Evolutionary conservation across 2,113 vertebrate genomes (phyloP).

Genomic region (Chascanopsetta lugubris): DNA sequence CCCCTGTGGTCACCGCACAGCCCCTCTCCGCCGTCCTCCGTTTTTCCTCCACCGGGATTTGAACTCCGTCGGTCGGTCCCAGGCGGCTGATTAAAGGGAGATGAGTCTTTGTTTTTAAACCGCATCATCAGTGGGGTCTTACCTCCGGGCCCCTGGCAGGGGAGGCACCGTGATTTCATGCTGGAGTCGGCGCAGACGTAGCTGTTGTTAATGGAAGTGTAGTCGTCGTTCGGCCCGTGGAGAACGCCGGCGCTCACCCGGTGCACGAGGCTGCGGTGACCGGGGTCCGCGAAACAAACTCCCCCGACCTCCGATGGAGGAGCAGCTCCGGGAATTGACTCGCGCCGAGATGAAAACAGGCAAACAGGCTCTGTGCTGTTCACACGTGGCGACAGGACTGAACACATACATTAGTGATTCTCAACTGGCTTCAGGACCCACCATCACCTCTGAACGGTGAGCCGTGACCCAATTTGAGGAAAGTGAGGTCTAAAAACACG

Average conservation of each 20-base stretch:
- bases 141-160: slow-evolving; percentile 53
- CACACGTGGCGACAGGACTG: too few species aligned
- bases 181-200: too few species aligned
- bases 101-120: slow-evolving; percentile 72
- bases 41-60: slow-evolving; percentile 57
- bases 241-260: slow-evolving; percentile 49
- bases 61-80: slow-evolving; percentile 38
- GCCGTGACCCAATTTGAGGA: too few species aligned
- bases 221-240: slow-evolving; percentile 44
- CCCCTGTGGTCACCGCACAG: slow-evolving; percentile 8
- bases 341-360: slow-evolving; percentile 5
- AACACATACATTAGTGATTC: too few species aligned
- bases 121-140: slow-evolving; percentile 60
- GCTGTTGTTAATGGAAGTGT: slow-evolving; percentile 43
- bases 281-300: too few species aligned
- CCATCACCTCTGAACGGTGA: too few species aligned
- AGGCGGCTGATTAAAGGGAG: slow-evolving; percentile 68
- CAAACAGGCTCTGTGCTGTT: too few species aligned
- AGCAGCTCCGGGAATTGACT: slow-evolving; percentile 11
- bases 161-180: slow-evolving; percentile 46
- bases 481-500: too few species aligned
- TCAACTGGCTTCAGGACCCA: too few species aligned
- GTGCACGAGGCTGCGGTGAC: slow-evolving; percentile 37
- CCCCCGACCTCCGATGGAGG: too few species aligned
- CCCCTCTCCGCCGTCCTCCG: slow-evolving; percentile 21